Conservation (phyloP, 2,113 vertebrate species). For the Proterorhinus semilunaris region DNA sequence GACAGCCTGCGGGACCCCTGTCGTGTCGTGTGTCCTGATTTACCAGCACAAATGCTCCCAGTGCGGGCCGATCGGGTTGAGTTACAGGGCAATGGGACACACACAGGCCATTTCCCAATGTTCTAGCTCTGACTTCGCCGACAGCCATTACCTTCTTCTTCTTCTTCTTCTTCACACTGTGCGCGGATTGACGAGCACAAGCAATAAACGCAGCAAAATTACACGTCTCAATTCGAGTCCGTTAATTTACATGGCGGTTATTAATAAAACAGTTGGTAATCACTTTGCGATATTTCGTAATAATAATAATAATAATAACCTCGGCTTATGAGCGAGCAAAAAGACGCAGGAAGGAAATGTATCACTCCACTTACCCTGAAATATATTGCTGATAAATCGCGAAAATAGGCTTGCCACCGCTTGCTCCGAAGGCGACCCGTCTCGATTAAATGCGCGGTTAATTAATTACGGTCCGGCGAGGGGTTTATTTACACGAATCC, state of each 20-base stretch:
- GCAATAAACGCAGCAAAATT: conserved; percentile 43
- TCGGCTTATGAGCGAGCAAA: conserved; percentile 49
- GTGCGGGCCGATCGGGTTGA: not conserved
- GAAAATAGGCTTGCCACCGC: conserved; percentile 26
- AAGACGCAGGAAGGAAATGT: conserved; percentile 78
- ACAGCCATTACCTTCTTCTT: conserved; percentile 75
- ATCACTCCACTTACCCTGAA: conserved; percentile 77
- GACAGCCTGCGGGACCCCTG: conserved; percentile 32
- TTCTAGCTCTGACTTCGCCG: conserved; percentile 63
- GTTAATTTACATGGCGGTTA: not conserved
- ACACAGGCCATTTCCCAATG: conserved; percentile 68
- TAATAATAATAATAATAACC: conserved; percentile 37
- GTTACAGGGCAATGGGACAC: conserved; percentile 7
- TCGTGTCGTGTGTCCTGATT: conserved; percentile 8
- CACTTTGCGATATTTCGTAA: conserved; percentile 29
- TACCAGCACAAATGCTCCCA: not conserved
- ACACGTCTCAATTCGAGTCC: not conserved
- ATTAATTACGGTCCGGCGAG: conserved; percentile 32
- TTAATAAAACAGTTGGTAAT: not conserved
- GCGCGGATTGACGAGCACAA: conserved; percentile 33
- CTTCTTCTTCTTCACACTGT: conserved; percentile 60
- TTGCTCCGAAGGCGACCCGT: conserved; percentile 17
- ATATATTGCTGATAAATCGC: conserved; percentile 66
- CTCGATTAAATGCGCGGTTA: conserved; percentile 19
- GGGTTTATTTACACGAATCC: conserved; percentile 59